These are phyloP conservation scores for Priapulus caudatus DNA, from an alignment of 2,888 invertebrate genomes.

Conservation along the genomic window DNA sequence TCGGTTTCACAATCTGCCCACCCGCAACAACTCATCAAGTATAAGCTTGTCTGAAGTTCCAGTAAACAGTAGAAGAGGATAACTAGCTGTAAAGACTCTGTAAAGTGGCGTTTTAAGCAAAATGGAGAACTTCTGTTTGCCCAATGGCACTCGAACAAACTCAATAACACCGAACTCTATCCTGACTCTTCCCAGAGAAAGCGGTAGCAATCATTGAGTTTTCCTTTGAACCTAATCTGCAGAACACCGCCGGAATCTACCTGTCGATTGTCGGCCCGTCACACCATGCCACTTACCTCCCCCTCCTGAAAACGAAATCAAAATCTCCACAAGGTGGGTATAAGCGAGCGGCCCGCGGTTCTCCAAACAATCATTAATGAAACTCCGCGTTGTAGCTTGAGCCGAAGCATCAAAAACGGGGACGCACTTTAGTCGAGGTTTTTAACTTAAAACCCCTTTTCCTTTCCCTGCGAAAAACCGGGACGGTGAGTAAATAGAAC, in stretches of 20 bases:
- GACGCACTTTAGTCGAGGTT: constrained; percentile 23
- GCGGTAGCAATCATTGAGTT: constrained; percentile 14
- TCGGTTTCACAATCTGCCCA: too few species aligned
- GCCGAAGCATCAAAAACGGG: constrained; percentile 23
- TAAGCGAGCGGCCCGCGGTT: constrained; percentile 16
- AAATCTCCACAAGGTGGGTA: constrained; percentile 13
- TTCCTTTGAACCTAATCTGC: constrained; percentile 12
- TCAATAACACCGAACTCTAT: constrained; percentile 6
- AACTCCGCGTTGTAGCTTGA: constrained; percentile 6
- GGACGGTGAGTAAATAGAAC: constrained; percentile 19
- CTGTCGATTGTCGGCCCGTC: too few species aligned
- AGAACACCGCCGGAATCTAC: constrained; percentile 17
- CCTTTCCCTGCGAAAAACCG: constrained; percentile 10
- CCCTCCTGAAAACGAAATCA: constrained; percentile 17
- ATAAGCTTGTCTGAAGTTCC: too few species aligned
- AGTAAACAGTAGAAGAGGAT: too few species aligned
- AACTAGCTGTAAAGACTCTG: too few species aligned
- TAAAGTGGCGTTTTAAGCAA: constrained; percentile 16
- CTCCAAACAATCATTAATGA: constrained; percentile 21
- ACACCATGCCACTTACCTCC: too few species aligned
- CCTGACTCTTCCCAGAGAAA: constrained; percentile 10
- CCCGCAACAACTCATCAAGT: too few species aligned
- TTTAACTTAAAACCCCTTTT: too few species aligned
- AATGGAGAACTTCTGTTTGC: constrained; percentile 13
- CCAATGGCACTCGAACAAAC: constrained; percentile 11